phyloP scores from a whole-genome alignment of 2,797 vertebrate genomes.

The Oreonectes daqikongensis region DNA sequence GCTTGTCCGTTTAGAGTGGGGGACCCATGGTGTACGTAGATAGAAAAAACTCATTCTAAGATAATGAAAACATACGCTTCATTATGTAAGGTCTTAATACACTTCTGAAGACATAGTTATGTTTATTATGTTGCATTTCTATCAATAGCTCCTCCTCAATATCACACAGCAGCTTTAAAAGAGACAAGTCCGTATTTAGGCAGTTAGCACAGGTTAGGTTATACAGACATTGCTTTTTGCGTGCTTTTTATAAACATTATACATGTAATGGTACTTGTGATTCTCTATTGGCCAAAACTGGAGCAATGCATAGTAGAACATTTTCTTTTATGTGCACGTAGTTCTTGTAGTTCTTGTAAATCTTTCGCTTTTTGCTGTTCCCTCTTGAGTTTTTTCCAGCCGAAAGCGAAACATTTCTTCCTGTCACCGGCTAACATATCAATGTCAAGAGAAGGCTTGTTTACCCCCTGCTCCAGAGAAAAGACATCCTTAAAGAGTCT shows the following conservation, averaged over 20 bases:
- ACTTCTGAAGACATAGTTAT: too few species aligned
- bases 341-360: constrained; percentile 2
- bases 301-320: background rate
- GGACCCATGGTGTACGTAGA: too few species aligned
- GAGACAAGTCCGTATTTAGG: too few species aligned
- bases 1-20: too few species aligned
- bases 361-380: constrained; percentile 9
- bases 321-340: constrained; percentile 1
- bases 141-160: too few species aligned
- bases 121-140: too few species aligned
- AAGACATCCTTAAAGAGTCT: background rate
- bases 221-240: background rate
- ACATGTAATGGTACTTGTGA: background rate
- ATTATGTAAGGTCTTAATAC: too few species aligned
- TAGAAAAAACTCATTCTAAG: too few species aligned
- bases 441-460: constrained; percentile 18
- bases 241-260: background rate
- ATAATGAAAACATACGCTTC: too few species aligned
- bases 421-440: background rate
- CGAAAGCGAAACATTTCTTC: constrained; percentile 19
- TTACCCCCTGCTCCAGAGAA: constrained; percentile 1
- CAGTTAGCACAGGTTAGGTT: too few species aligned
- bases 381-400: constrained; percentile 17
- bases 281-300: background rate
- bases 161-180: too few species aligned